These are phyloP conservation scores for Aphidius gifuensis DNA, from an alignment of 1,140 invertebrate species.

Conservation along the genomic window DNA sequence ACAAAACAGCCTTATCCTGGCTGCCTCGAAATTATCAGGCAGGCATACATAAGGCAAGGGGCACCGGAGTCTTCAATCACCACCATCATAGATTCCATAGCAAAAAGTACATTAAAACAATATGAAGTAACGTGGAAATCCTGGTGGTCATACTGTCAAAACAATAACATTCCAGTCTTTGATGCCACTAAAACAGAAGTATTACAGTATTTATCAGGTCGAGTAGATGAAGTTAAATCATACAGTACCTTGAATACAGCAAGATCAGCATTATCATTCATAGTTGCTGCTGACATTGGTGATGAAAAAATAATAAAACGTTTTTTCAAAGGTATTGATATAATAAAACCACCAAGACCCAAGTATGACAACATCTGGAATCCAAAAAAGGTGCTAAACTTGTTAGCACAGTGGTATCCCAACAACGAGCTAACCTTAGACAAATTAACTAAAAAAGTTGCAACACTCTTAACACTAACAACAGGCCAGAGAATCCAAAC, in stretches of 20 bases:
- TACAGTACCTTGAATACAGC: constrained; percentile 29
- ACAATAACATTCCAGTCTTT: constrained; percentile 17
- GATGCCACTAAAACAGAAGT: constrained; percentile 13
- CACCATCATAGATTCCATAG: constrained; percentile 28
- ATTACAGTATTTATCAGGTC: constrained; percentile 20
- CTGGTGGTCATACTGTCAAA: constrained; percentile 28
- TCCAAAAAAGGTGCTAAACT: constrained; percentile 14
- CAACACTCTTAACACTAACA: constrained; percentile 17
- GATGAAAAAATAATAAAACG: constrained; percentile 24
- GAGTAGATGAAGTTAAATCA: constrained; percentile 26
- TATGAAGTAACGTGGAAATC: constrained; percentile 28
- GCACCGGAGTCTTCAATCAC: constrained; percentile 20
- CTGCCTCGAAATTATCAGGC: constrained; percentile 26
- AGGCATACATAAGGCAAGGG: constrained; percentile 18
- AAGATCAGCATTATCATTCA: constrained; percentile 28
- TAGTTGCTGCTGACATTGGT: constrained; percentile 16
- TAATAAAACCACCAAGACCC: constrained; percentile 26
- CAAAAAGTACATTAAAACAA: constrained; percentile 35
- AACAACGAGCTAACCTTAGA: constrained; percentile 11
- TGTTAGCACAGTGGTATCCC: not conserved
- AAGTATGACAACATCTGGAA: constrained; percentile 36
- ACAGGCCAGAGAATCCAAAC: constrained; percentile 24
- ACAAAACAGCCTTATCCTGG: constrained; percentile 19
- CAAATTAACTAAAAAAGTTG: constrained; percentile 13
- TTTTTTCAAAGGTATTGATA: constrained; percentile 33